phyloP scores from a whole-genome alignment of 1,140 invertebrate species.

The Adelges cooleyi region DNA sequence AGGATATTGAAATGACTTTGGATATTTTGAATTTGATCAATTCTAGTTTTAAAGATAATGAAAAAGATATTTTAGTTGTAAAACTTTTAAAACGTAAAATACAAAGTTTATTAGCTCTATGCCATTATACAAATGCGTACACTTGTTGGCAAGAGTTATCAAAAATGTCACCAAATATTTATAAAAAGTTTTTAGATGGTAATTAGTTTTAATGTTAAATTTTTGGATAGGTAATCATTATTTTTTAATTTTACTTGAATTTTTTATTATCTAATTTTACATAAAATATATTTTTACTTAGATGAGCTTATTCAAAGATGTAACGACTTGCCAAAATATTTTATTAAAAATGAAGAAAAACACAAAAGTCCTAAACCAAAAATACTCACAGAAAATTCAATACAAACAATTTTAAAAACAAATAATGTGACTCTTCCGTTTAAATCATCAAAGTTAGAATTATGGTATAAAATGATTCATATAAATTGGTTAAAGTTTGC shows the following conservation, averaged over 20 bases:
- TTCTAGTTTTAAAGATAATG: slow-evolving; percentile 17
- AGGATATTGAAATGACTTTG: background rate
- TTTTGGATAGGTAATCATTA: background rate
- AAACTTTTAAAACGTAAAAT: slow-evolving; percentile 32
- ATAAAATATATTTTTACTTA: background rate
- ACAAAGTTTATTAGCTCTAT: slow-evolving; percentile 26
- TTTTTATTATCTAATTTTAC: background rate
- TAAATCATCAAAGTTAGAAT: slow-evolving; percentile 16
- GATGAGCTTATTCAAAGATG: background rate
- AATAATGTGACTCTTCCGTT: slow-evolving; percentile 22
- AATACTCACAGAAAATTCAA: slow-evolving; percentile 5
- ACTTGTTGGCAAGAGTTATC: background rate
- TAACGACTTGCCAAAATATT: background rate
- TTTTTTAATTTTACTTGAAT: background rate
- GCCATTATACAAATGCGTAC: slow-evolving; percentile 7
- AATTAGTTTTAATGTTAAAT: background rate
- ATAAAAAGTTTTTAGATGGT: slow-evolving; percentile 7
- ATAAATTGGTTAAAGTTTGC: too few species aligned
- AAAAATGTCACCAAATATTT: background rate
- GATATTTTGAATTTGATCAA: background rate
- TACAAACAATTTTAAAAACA: slow-evolving; percentile 4
- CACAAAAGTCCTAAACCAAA: background rate
- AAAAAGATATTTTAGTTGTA: slow-evolving; percentile 19
- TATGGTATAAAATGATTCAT: slow-evolving; percentile 22
- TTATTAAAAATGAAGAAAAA: too few species aligned